A percentile compares a stretch with the other conserved stretches of the same genome.
These are phyloP conservation scores for Zingel zingel DNA, from an alignment of 2,113 vertebrate species.

Conservation along the genomic window DNA sequence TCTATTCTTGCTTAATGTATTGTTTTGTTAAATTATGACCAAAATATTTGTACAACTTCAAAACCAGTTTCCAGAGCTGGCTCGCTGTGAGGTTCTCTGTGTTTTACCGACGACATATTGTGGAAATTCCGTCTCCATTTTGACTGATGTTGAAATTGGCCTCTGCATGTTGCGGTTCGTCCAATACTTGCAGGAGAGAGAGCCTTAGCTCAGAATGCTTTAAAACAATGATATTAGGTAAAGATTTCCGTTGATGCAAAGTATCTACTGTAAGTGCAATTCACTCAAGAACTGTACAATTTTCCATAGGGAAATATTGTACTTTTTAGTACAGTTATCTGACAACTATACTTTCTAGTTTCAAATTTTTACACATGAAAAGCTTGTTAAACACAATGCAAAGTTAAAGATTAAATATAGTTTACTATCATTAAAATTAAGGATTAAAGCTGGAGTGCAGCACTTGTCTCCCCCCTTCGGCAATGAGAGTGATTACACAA, in stretches of 20 bases:
- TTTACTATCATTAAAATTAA: not conserved
- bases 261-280: too few relatives aligned
- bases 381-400: not conserved
- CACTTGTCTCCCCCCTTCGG: too few relatives aligned
- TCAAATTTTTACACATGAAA: not conserved
- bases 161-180: not conserved
- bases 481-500: too few relatives aligned
- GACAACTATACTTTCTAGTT: not conserved
- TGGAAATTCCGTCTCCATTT: constrained; percentile 44
- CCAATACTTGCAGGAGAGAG: constrained; percentile 14
- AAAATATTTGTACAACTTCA: constrained; percentile 40
- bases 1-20: constrained; percentile 22
- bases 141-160: constrained; percentile 52
- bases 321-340: not conserved
- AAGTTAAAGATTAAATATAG: not conserved
- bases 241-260: not conserved
- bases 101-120: constrained; percentile 6
- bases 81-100: not conserved
- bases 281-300: not conserved
- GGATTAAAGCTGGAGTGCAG: not conserved
- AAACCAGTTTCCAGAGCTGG: constrained; percentile 35
- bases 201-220: not conserved
- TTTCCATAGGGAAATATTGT: not conserved
- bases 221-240: not conserved
- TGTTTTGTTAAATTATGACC: constrained; percentile 46